Percentiles rank a stretch among this genome's conserved stretches.
phyloP scores from a whole-genome alignment of 1,140 invertebrate species.

The Drosophila yakuba region DNA sequence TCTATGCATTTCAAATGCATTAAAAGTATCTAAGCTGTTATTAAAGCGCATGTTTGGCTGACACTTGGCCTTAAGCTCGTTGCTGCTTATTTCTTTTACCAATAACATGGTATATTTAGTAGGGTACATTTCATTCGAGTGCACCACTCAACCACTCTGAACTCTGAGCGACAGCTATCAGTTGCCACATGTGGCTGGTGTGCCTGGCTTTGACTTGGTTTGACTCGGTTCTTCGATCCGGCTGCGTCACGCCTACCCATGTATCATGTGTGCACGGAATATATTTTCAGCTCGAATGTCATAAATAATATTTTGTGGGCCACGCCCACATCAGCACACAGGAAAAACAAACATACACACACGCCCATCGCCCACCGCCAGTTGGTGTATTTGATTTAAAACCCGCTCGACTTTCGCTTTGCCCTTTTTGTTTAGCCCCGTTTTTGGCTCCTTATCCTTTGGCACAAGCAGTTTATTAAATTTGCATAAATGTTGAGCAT shows the following conservation, averaged over 20 bases:
- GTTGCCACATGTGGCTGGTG: slow-evolving; percentile 57
- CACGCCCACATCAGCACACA: slow-evolving; percentile 24
- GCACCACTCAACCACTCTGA: slow-evolving; percentile 47
- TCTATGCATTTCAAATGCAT: neutral
- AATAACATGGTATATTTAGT: neutral
- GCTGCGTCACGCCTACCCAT: slow-evolving; percentile 56
- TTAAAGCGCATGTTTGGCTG: too few relatives aligned
- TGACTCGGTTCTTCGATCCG: slow-evolving; percentile 11
- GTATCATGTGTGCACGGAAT: slow-evolving; percentile 67
- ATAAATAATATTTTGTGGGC: slow-evolving; percentile 75
- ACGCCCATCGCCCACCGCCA: neutral
- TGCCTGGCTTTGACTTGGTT: neutral
- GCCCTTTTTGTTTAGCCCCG: slow-evolving; percentile 38
- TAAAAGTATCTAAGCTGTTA: too few relatives aligned
- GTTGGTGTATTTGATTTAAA: slow-evolving; percentile 63
- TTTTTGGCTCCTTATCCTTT: slow-evolving; percentile 31
- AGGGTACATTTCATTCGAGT: neutral
- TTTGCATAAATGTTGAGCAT: slow-evolving; percentile 78
- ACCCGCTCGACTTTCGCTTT: slow-evolving; percentile 46
- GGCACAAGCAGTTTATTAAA: slow-evolving; percentile 72
- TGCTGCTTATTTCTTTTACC: too few relatives aligned
- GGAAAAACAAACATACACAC: slow-evolving; percentile 16
- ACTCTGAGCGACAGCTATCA: slow-evolving; percentile 68
- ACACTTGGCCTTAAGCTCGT: too few relatives aligned
- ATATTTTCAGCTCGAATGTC: slow-evolving; percentile 69